phyloP scores from a whole-genome alignment of 2,797 vertebrate species.

The Melopsittacus undulatus region DNA sequence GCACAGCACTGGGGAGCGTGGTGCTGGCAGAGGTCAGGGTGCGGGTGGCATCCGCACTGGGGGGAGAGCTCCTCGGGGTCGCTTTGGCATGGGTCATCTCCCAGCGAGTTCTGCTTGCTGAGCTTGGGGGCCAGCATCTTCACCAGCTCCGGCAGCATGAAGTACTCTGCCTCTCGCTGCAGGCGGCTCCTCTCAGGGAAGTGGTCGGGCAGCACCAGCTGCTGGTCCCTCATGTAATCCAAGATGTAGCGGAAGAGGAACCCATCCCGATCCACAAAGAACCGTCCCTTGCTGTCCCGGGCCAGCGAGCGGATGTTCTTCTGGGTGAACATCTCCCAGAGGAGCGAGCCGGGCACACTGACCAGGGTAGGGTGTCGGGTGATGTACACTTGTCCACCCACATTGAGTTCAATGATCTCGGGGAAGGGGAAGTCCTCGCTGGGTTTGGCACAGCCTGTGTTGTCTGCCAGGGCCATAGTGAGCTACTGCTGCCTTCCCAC shows the following conservation, averaged over 20 bases:
- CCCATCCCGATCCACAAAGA: constrained; percentile 91
- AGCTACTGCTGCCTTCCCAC: constrained; percentile 22
- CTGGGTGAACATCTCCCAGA: constrained; percentile 91
- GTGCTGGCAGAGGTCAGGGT: constrained; percentile 71
- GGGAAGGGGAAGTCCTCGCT: constrained; percentile 80
- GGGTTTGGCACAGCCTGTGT: constrained; percentile 72
- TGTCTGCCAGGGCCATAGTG: constrained; percentile 87
- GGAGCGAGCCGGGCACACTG: constrained; percentile 86
- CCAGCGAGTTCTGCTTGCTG: constrained; percentile 86
- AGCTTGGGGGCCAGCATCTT: constrained; percentile 84
- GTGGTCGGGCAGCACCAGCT: constrained; percentile 90
- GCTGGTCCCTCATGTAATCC: constrained; percentile 90
- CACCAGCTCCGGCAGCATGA: constrained; percentile 87
- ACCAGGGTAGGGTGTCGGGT: constrained; percentile 88
- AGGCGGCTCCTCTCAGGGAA: constrained; percentile 90
- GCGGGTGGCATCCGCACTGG: constrained; percentile 56
- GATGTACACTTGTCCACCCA: constrained; percentile 94
- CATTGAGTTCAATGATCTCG: constrained; percentile 92
- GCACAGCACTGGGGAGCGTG: constrained; percentile 2
- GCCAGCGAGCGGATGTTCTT: constrained; percentile 82
- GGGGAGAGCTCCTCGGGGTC: constrained; percentile 86
- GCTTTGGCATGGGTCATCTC: constrained; percentile 85
- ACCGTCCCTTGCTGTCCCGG: constrained; percentile 91
- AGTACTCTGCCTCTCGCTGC: constrained; percentile 91
- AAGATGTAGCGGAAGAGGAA: constrained; percentile 94